A percentile compares a stretch with the other conserved stretches of the same genome.
Evolutionary conservation across 2,888 invertebrate species (phyloP).

Genomic region (Nomada fabriciana): DNA sequence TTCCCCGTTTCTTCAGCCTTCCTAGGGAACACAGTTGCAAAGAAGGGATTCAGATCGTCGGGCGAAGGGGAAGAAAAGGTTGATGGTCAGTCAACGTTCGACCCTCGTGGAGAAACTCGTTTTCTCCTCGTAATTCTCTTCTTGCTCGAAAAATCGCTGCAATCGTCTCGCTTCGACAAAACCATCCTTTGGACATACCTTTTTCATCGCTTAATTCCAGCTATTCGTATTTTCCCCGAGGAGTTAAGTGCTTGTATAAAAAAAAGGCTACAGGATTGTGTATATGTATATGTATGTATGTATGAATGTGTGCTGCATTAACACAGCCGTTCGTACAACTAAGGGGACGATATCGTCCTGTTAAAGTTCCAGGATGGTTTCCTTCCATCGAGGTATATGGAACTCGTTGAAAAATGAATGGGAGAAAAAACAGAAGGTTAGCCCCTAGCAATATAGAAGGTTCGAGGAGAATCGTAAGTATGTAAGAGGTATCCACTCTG

Average conservation of each 20-base stretch:
- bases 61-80: slow-evolving; percentile 1
- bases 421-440: slow-evolving; percentile 18
- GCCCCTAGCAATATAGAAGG: background rate
- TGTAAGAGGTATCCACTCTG: background rate
- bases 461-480: background rate
- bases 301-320: background rate
- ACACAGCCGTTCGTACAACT: background rate
- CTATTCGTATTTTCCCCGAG: background rate
- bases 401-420: slow-evolving; percentile 21
- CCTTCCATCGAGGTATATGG: background rate
- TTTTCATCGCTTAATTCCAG: background rate
- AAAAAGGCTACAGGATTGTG: background rate
- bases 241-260: background rate
- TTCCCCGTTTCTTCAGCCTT: background rate
- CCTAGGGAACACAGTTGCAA: background rate
- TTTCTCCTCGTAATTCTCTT: slow-evolving; percentile 17
- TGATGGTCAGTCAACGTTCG: slow-evolving; percentile 35
- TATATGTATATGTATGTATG: too few relatives aligned
- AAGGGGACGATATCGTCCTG: background rate
- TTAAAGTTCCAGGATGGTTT: slow-evolving; percentile 29
- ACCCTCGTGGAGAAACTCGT: background rate
- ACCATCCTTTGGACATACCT: background rate
- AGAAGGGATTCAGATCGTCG: slow-evolving; percentile 38
- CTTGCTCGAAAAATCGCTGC: slow-evolving; percentile 41
- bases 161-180: slow-evolving; percentile 9